A percentile compares a stretch with the other conserved stretches of the same genome.
Conservation (phyloP, 2,888 invertebrate species). For the Drosophila yooni region DNA sequence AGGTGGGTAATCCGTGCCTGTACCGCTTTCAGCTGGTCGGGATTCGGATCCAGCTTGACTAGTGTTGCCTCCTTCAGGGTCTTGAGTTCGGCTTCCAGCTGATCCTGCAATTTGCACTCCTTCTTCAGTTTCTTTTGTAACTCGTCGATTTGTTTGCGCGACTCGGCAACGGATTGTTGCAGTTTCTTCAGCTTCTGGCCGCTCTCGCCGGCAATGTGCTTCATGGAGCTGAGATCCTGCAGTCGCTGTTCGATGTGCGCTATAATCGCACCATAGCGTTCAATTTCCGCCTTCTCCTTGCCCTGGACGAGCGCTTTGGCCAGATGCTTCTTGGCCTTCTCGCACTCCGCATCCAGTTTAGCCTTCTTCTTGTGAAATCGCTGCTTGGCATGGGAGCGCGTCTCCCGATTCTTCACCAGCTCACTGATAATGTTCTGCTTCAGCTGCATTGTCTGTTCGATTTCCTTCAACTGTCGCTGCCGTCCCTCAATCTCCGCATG, state of each 20-base stretch:
- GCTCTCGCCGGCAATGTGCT: conserved; percentile 88
- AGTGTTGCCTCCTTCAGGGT: conserved; percentile 85
- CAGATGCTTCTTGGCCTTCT: conserved; percentile 87
- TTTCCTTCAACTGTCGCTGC: conserved; percentile 89
- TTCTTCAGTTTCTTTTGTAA: conserved; percentile 90
- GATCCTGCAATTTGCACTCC: conserved; percentile 90
- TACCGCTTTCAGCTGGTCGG: conserved; percentile 88
- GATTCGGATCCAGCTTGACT: conserved; percentile 77
- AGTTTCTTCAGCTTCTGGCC: conserved; percentile 89
- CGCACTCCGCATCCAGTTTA: conserved; percentile 87
- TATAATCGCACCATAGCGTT: conserved; percentile 85
- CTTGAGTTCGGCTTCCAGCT: conserved; percentile 88
- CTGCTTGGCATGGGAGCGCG: conserved; percentile 87
- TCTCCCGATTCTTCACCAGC: conserved; percentile 87
- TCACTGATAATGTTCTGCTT: conserved; percentile 91
- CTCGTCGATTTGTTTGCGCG: conserved; percentile 91
- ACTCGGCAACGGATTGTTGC: conserved; percentile 90
- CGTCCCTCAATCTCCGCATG: conserved; percentile 88
- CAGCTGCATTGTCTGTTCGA: conserved; percentile 89
- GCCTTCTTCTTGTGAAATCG: conserved; percentile 88
- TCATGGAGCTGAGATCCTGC: conserved; percentile 86
- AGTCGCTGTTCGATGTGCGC: conserved; percentile 86
- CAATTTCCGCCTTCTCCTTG: conserved; percentile 84
- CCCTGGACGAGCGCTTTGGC: conserved; percentile 86
- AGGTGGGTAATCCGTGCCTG: conserved; percentile 89